Evolutionary conservation across 2,888 invertebrate species (phyloP).

Genomic region (Erebia palarica): DNA sequence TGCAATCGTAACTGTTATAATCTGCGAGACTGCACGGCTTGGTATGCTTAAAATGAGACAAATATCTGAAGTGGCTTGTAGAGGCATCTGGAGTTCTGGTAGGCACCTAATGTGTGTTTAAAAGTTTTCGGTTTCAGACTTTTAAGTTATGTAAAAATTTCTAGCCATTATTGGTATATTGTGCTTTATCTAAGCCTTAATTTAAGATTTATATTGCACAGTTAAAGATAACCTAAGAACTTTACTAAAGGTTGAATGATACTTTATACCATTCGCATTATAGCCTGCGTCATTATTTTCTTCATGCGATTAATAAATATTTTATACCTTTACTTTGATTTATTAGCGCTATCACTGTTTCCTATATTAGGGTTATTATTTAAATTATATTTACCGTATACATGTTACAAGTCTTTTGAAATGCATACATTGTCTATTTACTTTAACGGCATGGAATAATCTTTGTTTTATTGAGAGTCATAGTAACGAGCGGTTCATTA

Average conservation of each 20-base stretch:
- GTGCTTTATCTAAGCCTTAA: not conserved
- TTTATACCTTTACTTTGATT: conserved; percentile 72
- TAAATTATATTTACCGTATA: conserved; percentile 59
- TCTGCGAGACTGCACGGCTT: not conserved
- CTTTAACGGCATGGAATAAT: not conserved
- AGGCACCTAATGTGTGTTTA: not conserved
- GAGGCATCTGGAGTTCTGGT: not conserved
- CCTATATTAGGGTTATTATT: conserved; percentile 62
- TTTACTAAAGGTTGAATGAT: not conserved
- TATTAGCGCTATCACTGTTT: conserved; percentile 59
- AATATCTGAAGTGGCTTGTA: not conserved
- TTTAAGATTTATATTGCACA: not conserved
- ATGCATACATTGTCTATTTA: conserved; percentile 37
- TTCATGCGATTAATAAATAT: conserved; percentile 63
- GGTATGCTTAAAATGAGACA: not conserved
- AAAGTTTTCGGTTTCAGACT: not conserved
- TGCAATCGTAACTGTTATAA: not conserved
- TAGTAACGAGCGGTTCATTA: not conserved
- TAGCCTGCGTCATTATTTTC: conserved; percentile 59
- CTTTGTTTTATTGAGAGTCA: not conserved
- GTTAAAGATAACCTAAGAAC: not conserved
- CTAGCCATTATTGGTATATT: not conserved
- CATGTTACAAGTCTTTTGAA: conserved; percentile 68
- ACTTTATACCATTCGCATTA: conserved; percentile 48
- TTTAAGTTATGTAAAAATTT: not conserved